Evolutionary conservation across 2,113 vertebrate genomes (phyloP).

Genomic region (Anarrhichthys ocellatus): DNA sequence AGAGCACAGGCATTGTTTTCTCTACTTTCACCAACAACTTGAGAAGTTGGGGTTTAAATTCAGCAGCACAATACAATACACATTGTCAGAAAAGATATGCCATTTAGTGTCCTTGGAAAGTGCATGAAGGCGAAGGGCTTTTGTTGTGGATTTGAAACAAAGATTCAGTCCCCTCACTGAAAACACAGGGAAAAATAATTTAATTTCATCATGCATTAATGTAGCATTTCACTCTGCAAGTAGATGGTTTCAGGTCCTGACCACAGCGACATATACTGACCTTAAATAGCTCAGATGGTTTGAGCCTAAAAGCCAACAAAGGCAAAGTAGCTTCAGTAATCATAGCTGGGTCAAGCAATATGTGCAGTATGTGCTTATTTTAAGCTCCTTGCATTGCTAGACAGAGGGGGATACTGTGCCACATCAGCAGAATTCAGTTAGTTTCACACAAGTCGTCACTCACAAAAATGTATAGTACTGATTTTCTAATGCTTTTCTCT

Average conservation of each 20-base stretch:
- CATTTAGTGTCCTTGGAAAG: not conserved
- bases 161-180: not conserved
- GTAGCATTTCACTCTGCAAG: not conserved
- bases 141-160: not conserved
- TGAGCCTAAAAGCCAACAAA: slow-evolving; percentile 40
- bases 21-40: not conserved
- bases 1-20: not conserved
- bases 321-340: slow-evolving; percentile 36
- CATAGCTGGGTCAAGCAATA: slow-evolving; percentile 33
- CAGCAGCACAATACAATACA: not conserved
- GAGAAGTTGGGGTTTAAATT: not conserved
- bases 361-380: slow-evolving; percentile 39
- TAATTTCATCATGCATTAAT: not conserved
- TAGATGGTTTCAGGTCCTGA: not conserved
- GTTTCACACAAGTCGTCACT: slow-evolving; percentile 18
- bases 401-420: not conserved
- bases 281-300: slow-evolving; percentile 37
- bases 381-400: slow-evolving; percentile 35
- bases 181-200: not conserved
- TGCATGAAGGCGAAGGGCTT: not conserved
- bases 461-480: slow-evolving; percentile 2
- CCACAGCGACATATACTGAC: not conserved
- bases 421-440: slow-evolving; percentile 33
- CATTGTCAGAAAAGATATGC: not conserved
- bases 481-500: not conserved